Conservation (phyloP, 2,888 invertebrate species). For the Poecilus cupreus region DNA sequence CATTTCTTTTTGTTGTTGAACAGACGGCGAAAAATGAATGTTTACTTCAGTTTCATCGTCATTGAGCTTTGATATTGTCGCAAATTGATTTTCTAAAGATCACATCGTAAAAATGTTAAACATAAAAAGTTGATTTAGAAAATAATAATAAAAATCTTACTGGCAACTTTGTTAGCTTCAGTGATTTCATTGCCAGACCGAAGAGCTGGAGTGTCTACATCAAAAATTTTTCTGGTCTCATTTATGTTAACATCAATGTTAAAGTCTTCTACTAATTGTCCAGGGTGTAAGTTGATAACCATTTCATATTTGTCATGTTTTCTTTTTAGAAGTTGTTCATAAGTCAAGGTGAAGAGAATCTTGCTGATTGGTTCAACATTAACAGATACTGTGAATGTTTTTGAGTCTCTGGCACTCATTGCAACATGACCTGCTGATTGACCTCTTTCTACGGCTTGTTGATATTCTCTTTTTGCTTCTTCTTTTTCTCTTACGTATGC, state of each 20-base stretch:
- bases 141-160: not conserved
- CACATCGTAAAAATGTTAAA: not conserved
- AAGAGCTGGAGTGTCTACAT: conserved; percentile 70
- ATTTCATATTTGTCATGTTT: conserved; percentile 78
- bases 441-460: conserved; percentile 68
- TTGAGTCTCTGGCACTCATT: conserved; percentile 77
- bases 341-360: conserved; percentile 79
- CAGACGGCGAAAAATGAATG: not conserved
- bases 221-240: not conserved
- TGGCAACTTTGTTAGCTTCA: conserved; percentile 66
- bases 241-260: not conserved
- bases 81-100: not conserved
- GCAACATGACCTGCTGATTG: conserved; percentile 66
- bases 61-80: not conserved
- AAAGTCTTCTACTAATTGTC: conserved; percentile 11
- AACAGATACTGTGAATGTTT: conserved; percentile 77
- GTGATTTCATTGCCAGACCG: conserved; percentile 80
- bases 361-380: conserved; percentile 76
- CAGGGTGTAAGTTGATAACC: conserved; percentile 78
- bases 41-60: conserved; percentile 6
- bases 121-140: too few relatives aligned
- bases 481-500: conserved; percentile 77
- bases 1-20: conserved; percentile 33
- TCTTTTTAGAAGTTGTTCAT: conserved; percentile 79
- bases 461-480: conserved; percentile 76